Percentiles rank a stretch among this genome's conserved stretches.
Conservation (phyloP, 2,113 vertebrate species). For the Garra rufa region DNA sequence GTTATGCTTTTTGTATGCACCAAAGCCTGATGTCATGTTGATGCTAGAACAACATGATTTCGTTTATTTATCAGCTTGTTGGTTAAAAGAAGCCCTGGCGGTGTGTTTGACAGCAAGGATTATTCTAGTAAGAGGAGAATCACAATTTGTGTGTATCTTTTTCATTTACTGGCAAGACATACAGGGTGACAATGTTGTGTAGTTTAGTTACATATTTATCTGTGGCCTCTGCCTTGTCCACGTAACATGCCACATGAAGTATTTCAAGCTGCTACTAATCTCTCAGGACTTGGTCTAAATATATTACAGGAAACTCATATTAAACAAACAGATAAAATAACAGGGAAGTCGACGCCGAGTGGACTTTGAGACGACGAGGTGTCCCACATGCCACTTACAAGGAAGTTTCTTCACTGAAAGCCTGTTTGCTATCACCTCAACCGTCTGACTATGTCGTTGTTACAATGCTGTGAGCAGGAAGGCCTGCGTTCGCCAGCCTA, state of each 20-base stretch:
- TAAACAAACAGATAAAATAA: constrained; percentile 38
- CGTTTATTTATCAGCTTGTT: constrained; percentile 32
- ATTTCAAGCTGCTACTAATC: constrained; percentile 52
- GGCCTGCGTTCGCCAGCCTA: not conserved
- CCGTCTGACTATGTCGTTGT: constrained; percentile 8
- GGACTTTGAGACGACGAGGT: constrained; percentile 19
- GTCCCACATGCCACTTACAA: not conserved
- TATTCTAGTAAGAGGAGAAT: constrained; percentile 20
- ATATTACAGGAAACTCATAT: constrained; percentile 25
- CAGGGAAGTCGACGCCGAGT: not conserved
- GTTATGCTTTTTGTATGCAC: constrained; percentile 59
- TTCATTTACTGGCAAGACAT: not conserved
- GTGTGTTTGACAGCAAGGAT: constrained; percentile 34
- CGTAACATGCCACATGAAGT: constrained; percentile 35
- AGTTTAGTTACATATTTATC: constrained; percentile 11
- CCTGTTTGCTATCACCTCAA: constrained; percentile 38
- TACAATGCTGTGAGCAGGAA: constrained; percentile 26
- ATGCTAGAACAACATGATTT: constrained; percentile 56
- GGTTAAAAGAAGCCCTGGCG: not conserved
- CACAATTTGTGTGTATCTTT: constrained; percentile 18
- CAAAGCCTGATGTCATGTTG: constrained; percentile 57
- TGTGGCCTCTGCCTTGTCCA: constrained; percentile 29
- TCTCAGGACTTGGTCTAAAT: constrained; percentile 49
- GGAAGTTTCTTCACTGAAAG: constrained; percentile 19
- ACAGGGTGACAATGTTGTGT: constrained; percentile 25